Percentiles rank a stretch among this genome's conserved stretches.
phyloP scores from a whole-genome alignment of 2,888 invertebrate genomes.

The Netelia virgata region DNA sequence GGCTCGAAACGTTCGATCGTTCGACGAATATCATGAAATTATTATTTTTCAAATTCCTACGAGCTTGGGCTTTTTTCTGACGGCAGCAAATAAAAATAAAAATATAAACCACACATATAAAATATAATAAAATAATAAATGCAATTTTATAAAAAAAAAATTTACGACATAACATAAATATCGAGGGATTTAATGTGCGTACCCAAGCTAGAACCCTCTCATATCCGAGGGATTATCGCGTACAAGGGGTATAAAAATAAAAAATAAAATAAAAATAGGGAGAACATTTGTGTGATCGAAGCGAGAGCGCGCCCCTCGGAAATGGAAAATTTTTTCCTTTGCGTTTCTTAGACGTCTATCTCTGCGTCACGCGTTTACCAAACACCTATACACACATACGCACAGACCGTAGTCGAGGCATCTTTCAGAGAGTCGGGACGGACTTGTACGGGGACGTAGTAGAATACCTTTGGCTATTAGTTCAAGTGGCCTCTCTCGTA shows the following conservation, averaged over 20 bases:
- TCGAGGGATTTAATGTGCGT: not conserved
- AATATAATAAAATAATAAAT: not conserved
- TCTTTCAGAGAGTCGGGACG: not conserved
- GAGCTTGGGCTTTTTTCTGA: no score
- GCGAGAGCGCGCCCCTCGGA: conserved; percentile 19
- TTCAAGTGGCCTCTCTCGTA: conserved; percentile 13
- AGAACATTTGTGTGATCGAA: conserved; percentile 48
- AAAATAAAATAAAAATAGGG: conserved; percentile 27
- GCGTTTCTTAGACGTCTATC: conserved; percentile 45
- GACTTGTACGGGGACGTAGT: conserved; percentile 28
- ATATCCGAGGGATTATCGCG: conserved; percentile 21
- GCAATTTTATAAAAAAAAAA: no score
- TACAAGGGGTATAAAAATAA: conserved; percentile 14
- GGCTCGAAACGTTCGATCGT: conserved; percentile 40
- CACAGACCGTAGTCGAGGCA: not conserved
- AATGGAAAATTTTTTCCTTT: conserved; percentile 43
- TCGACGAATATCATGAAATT: conserved; percentile 35
- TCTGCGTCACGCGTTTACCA: conserved; percentile 37
- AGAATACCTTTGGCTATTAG: conserved; percentile 20
- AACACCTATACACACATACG: not conserved
- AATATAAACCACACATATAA: not conserved
- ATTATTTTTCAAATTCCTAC: conserved; percentile 18
- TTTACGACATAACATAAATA: not conserved
- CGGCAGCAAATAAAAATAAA: not conserved
- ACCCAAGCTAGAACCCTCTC: not conserved